Base-by-base conservation (phyloP, 2,113 vertebrate genomes). In the Calyptomena viridis region DNA sequence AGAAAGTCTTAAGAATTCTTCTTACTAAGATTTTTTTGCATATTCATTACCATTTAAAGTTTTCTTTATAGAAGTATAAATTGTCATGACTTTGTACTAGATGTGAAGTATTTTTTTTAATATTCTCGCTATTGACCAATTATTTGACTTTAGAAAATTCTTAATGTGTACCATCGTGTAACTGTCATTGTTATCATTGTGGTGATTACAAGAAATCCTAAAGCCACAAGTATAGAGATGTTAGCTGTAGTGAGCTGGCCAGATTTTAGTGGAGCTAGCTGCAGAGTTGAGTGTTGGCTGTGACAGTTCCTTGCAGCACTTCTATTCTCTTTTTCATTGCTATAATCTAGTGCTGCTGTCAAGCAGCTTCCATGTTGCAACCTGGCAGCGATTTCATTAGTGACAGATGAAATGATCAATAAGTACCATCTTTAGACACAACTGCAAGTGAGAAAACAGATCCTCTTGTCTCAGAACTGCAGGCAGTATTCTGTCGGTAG, bases 31-130 rank as follows among this genome's bases (percentile, higher is more conserved):
- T 20, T 88, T 58, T 93, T 91, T 15, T 5, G 58, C 92, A 94
- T 95, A 93, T 95, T 95, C 58, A 81, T 81, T 95, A 20, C 8
- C 47, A 5, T 53, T 74, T 93, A 68, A 94, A 79, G 31, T 35
- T 1, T 2, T 52, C n/a, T 91, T 67, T 83, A 28, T 40, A 59
- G 31, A 97, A 68, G 12, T 88, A n/a, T 82, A 91, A 87, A 24
- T 80, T 79, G 9, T 68, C 25, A 62, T 35, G 39, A 46, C 8
- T 7, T 79, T 94, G 56, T 78, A 71, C 18, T 39, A 92, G 27
- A n/a, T 87, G 6, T 46, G 28, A 90, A 94, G 11, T 47, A 14
- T 42, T 35, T 16, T 39, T 76, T 71, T 55, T 72, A 60, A 66
- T 31, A 69, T 4, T 7, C 47, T 80, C 94, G 24, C 6, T 55